Base-by-base conservation (phyloP, 2,888 invertebrate genomes). In the Diloba caeruleocephala region DNA sequence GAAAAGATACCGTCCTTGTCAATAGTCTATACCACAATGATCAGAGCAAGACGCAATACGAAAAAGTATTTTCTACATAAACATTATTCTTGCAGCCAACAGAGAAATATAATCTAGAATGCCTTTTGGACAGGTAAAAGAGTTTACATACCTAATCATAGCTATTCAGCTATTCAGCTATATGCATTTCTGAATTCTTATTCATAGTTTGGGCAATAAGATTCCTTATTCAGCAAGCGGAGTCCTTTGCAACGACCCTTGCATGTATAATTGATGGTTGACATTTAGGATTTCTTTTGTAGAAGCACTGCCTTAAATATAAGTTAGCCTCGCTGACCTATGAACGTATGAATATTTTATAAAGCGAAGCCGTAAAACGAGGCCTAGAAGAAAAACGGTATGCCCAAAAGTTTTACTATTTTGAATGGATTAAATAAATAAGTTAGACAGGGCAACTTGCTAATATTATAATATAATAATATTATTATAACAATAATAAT, bases 261-360 rank as follows among this genome's bases (percentile, higher is more conserved):
- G 6, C 13, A 14, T 43, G 45, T 60, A 51, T 62, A 60, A 66
- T 66, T 60, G 52, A 66, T 66, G 38, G 33, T 25, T 17, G 21
- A 19, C 23, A 51, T 46, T 34, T 46, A 39, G 7, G 17, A 66
- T 62, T 62, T 52, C 17, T 12, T 10, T 45, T 21, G 2, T 21
- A 21, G 3, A 21, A 21, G 21, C 5, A 21, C 21, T 21, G 28
- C 51, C 23, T 37, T 42, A 23, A 25, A 36, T 45, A 33, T 44
- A 26, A 48, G 64, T 53, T 43, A 33, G 10, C 62, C 9, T 10
- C 9, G 26, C 13, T 33, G 29, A 9, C 23, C 21, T 15, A 23
- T 21, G 25, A 43, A 13, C 13, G 14, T 26, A 44, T 36, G 64
- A 44, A 55, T 63, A 41, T 28, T 3, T 14, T n/a, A 13, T 23